phyloP scores from a whole-genome alignment of 2,113 vertebrate species.

The Syrmaticus mikado region DNA sequence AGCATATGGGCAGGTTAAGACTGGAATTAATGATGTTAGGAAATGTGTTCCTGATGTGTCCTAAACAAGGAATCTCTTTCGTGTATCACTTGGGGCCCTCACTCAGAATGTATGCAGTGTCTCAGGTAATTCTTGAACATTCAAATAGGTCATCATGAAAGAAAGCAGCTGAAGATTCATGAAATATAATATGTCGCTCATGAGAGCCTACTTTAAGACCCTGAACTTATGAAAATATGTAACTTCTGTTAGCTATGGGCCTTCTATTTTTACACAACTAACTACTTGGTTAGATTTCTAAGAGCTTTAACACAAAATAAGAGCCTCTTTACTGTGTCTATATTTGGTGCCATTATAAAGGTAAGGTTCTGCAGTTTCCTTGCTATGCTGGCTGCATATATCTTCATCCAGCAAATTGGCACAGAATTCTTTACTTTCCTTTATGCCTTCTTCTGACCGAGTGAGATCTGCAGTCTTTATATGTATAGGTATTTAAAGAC shows the following conservation, averaged over 20 bases:
- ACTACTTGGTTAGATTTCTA: conserved; percentile 10
- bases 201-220: neutral
- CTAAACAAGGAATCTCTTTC: neutral
- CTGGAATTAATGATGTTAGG: neutral
- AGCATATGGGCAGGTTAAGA: neutral
- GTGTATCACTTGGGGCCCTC: neutral
- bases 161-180: neutral
- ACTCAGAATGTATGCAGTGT: neutral
- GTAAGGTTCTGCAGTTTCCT: neutral
- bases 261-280: neutral
- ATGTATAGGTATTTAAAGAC: neutral
- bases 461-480: neutral
- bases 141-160: neutral
- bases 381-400: neutral
- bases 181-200: neutral
- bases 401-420: neutral
- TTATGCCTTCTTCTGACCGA: accelerated
- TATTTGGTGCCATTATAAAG: neutral
- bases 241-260: neutral
- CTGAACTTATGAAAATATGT: neutral
- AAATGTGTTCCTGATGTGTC: neutral
- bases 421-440: neutral
- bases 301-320: neutral
- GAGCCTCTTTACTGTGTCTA: neutral
- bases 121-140: neutral